A percentile compares a stretch with the other conserved stretches of the same genome.
These are phyloP conservation scores for Trichosurus vulpecula DNA, from an alignment of 2,797 vertebrate genomes.

Conservation along the genomic window DNA sequence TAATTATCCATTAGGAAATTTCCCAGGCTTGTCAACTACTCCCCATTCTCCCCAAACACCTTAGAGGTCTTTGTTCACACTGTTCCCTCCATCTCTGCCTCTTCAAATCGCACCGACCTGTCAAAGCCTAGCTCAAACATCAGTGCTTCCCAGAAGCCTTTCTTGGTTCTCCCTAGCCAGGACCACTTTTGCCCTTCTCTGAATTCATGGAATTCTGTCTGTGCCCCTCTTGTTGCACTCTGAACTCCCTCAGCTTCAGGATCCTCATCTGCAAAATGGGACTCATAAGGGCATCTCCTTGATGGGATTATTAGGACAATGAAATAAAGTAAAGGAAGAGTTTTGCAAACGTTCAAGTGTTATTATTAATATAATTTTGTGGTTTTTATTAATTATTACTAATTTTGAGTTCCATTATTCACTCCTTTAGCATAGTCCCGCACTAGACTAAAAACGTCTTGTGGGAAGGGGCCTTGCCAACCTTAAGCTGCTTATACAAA, in stretches of 20 bases:
- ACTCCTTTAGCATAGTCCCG: neutral
- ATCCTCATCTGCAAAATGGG: neutral
- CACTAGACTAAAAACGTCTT: neutral
- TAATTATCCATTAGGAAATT: neutral
- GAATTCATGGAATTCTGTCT: neutral
- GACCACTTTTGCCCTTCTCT: neutral
- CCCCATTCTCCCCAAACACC: neutral
- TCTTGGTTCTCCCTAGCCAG: neutral
- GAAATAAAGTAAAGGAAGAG: neutral
- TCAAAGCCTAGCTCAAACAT: slow-evolving; percentile 13
- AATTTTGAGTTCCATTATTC: neutral
- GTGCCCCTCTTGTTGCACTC: neutral
- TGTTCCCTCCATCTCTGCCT: slow-evolving; percentile 18
- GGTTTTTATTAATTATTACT: neutral
- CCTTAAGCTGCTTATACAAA: neutral
- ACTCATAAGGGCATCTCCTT: neutral
- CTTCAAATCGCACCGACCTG: neutral
- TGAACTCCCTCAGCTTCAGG: neutral
- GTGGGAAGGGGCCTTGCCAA: neutral
- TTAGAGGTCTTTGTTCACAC: neutral
- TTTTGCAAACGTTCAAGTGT: neutral
- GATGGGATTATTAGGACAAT: neutral
- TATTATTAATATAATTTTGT: neutral
- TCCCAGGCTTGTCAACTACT: neutral
- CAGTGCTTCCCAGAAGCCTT: neutral